Evolutionary conservation across 2,888 invertebrate genomes (phyloP).

Genomic region (Ochlodes sylvanus): DNA sequence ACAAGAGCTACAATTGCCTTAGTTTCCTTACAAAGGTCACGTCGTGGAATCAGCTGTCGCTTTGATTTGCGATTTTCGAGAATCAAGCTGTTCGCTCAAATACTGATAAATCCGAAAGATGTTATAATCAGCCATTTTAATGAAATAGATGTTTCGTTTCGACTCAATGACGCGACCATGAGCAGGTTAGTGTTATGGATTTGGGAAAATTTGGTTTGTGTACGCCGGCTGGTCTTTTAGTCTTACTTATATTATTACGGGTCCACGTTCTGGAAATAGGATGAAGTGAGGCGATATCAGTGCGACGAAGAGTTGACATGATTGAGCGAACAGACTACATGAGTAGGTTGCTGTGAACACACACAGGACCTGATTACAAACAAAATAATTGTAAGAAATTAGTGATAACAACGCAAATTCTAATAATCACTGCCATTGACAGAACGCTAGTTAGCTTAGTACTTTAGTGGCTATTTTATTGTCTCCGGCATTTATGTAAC

Average conservation of each 20-base stretch:
- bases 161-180: not conserved
- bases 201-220: too few relatives aligned
- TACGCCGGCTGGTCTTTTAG: too few relatives aligned
- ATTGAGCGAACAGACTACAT: not conserved
- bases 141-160: too few relatives aligned
- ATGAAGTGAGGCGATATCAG: not conserved
- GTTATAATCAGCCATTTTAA: too few relatives aligned
- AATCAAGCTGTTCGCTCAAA: slow-evolving; percentile 1
- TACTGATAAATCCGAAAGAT: not conserved
- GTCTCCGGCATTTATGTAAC: slow-evolving; percentile 3
- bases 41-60: not conserved
- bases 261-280: not conserved
- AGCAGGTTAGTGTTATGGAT: not conserved
- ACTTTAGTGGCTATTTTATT: not conserved
- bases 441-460: slow-evolving; percentile 1
- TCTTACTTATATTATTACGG: not conserved
- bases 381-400: not conserved
- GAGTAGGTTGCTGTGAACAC: not conserved
- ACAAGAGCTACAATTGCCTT: not conserved
- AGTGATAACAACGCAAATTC: not conserved
- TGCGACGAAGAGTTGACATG: not conserved
- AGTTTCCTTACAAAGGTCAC: not conserved
- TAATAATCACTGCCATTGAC: slow-evolving; percentile 14
- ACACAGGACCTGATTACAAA: not conserved
- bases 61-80: not conserved